Evolutionary conservation across 2,797 vertebrate species (phyloP), one percentile per base, ranked within the genome.

Genomic region (Neostethus bicornis): DNA sequence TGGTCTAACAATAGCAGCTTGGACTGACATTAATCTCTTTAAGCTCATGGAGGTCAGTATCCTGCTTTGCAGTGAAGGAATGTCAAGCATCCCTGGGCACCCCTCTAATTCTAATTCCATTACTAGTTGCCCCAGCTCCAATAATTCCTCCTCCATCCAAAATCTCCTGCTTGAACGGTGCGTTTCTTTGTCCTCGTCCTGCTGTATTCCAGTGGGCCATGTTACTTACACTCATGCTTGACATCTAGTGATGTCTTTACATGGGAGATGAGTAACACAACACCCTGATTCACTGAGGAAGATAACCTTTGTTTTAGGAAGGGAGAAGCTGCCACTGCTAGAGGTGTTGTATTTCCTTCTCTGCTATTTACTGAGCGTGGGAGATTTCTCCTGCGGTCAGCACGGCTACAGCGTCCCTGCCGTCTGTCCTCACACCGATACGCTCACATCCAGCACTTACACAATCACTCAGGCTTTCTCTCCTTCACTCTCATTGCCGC

Each of bases 201-300:
- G 16, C 60, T 59, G 73, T 81, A 83, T 76, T 87, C 79, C 82
- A 48, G 66, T 10, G 74, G 83, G 80, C 81, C 70, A 58, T 77
- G 89, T 89, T 91, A 88, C 88, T 91, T 89, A 90, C 85, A 88
- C 79, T 80, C 71, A 51, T 20, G 62, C 70, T 79, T 86, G 85
- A 86, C 86, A 80, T 86, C 75, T 65, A 76, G 72, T 88, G 85
- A 84, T 84, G 88, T 92, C 85, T 91, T 84, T 90, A 90, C 92
- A 88, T 77, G 80, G 75, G 64, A 74, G 81, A 80, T 69, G 80
- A 77, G 87, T 83, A 90, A 91, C 77, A 62, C 70, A 82, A 91
- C 75, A 70, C 81, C 56, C 51, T 73, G 88, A 89, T 85, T 73
- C 75, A 74, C 68, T 42, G 80, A 85, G 86, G 84, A 81, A 88